Evolutionary conservation across 2,888 invertebrate species (phyloP).

Genomic region (Hyposoter didymator): DNA sequence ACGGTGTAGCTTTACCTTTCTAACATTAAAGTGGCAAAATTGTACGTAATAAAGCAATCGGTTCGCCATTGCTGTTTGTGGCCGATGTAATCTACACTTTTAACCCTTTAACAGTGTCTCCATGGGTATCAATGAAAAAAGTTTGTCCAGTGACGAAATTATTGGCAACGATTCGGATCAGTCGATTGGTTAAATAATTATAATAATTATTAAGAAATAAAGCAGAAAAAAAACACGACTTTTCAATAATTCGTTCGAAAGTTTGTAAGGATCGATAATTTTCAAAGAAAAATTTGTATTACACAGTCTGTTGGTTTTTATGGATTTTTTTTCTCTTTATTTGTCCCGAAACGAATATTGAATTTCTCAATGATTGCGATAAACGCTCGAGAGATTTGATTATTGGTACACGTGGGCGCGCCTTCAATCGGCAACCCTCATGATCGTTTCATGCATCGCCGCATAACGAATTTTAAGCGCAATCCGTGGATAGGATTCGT

Average conservation of each 20-base stretch:
- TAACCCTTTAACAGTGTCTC: slow-evolving; percentile 23
- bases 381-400: slow-evolving; percentile 11
- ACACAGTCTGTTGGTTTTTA: neutral
- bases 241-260: neutral
- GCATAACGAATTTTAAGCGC: slow-evolving; percentile 58
- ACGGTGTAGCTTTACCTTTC: slow-evolving; percentile 70
- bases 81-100: slow-evolving; percentile 34
- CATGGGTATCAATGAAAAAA: neutral
- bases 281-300: neutral
- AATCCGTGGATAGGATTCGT: slow-evolving; percentile 27
- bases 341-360: slow-evolving; percentile 20
- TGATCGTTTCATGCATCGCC: slow-evolving; percentile 62
- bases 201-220: neutral
- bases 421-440: slow-evolving; percentile 49
- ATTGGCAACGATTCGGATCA: neutral
- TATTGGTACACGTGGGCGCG: slow-evolving; percentile 47
- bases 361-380: slow-evolving; percentile 29
- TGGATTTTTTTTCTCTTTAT: neutral
- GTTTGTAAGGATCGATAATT: neutral
- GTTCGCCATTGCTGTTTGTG: slow-evolving; percentile 23
- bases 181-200: neutral
- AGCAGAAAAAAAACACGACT: neutral
- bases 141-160: slow-evolving; percentile 9
- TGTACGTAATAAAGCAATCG: slow-evolving; percentile 75
- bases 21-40: slow-evolving; percentile 76